Evolutionary conservation across 2,888 invertebrate genomes (phyloP).

Genomic region (Napeogenes inachia): DNA sequence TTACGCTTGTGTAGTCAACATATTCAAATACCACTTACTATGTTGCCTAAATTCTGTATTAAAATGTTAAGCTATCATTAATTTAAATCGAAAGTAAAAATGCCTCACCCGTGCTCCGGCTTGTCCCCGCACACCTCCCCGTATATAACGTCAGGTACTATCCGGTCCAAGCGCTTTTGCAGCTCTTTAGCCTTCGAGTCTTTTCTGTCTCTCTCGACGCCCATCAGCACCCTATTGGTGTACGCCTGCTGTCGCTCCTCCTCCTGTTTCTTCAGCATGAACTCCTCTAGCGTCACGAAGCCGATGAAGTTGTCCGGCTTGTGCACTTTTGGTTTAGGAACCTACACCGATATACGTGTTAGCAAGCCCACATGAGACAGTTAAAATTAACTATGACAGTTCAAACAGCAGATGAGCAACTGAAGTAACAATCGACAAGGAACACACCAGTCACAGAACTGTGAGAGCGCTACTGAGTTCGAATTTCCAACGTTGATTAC

Average conservation of each 20-base stretch:
- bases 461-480: too few species aligned
- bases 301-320: slow-evolving; percentile 78
- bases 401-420: too few species aligned
- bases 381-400: too few species aligned
- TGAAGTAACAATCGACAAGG: too few species aligned
- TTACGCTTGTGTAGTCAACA: too few species aligned
- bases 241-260: slow-evolving; percentile 78
- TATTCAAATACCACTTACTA: too few species aligned
- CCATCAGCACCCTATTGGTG: slow-evolving; percentile 69
- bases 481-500: too few species aligned
- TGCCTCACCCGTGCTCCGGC: slow-evolving; percentile 17
- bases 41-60: too few species aligned
- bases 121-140: slow-evolving; percentile 49
- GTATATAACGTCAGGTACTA: slow-evolving; percentile 78
- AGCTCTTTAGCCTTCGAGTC: slow-evolving; percentile 30
- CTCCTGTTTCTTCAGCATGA: slow-evolving; percentile 86
- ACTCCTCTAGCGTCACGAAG: slow-evolving; percentile 86
- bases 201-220: slow-evolving; percentile 17
- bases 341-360: slow-evolving; percentile 13
- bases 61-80: too few species aligned
- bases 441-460: too few species aligned
- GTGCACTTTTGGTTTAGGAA: slow-evolving; percentile 29
- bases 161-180: slow-evolving; percentile 45
- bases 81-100: not conserved
- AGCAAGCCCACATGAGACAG: too few species aligned